Conservation (phyloP, 2,113 vertebrate species). For the Aldabrachelys gigantea region DNA sequence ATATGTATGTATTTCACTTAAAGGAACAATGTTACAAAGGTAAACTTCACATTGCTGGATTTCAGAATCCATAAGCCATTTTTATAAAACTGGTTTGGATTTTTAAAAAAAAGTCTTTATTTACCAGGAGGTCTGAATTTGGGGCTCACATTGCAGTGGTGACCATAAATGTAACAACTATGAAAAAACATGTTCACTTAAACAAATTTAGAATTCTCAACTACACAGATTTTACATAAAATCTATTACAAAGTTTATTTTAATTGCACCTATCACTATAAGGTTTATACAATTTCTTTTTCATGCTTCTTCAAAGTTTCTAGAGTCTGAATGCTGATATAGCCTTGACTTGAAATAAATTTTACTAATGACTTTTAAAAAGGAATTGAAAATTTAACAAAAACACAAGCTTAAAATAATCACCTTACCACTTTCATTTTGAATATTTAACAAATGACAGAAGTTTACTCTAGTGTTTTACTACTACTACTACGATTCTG, state of each 20-base stretch:
- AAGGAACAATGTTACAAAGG: accelerated
- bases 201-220: not conserved
- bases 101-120: not conserved
- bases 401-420: not conserved
- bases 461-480: not conserved
- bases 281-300: not conserved
- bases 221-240: not conserved
- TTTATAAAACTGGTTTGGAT: not conserved
- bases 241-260: not conserved
- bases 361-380: not conserved
- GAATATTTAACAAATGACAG: not conserved
- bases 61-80: not conserved
- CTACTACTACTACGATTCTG: not conserved
- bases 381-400: not conserved
- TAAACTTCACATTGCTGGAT: not conserved
- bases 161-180: not conserved
- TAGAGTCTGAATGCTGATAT: not conserved
- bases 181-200: not conserved
- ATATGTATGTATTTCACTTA: not conserved
- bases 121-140: not conserved
- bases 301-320: not conserved
- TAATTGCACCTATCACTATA: not conserved
- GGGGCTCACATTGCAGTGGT: not conserved
- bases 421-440: not conserved
- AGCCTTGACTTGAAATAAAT: not conserved